Base-by-base conservation (phyloP, 2,113 vertebrate genomes). In the Odontesthes bonariensis region DNA sequence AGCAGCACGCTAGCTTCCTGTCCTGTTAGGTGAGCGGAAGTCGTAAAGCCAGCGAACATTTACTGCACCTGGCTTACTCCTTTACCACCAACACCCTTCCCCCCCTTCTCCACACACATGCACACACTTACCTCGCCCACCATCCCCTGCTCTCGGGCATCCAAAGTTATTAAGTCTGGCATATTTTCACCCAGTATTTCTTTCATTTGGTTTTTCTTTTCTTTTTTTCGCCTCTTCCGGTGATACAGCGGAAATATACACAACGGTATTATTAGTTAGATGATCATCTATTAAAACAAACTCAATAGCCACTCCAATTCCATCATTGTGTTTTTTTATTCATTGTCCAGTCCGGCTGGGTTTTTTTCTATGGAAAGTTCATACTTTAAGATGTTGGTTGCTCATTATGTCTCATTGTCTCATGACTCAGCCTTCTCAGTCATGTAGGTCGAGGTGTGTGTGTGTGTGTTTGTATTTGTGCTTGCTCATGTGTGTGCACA, bases 21-120 rank as follows among this genome's bases (percentile, higher is more conserved):
- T 90, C 88, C 85, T 83, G 88, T 58, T 77, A 94, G 95, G 93
- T 92, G 92, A 96, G 94, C 84, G 94, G 96, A 97, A 97, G 96
- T 94, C 94, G 90, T 98, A 96, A 98, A 96, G 93, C 93, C 92
- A 90, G 87, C 92, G 94, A 95, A 94, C 94, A 92, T 97, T 96
- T 95, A 95, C 94, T 94, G 94, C 96, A 97, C 95, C 96, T 97
- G 96, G 96, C 89, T 57, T 0, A 90, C 88, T 93, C 95, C 94
- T 95, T 96, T 95, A 94, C 91, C 61, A 70, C 59, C 47, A 42
- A 81, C 83, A 69, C 85, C 71, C 35, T 3, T 3, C 75, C 44
- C 31, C 56, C 82, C 23, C 52, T 22, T 92, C 92, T 91, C 84
- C 85, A 31, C 81, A 75, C 55, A 73, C 69, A 73, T 51, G 12